phyloP scores from a whole-genome alignment of 2,113 vertebrate genomes.

The Hippocampus barbouri region DNA sequence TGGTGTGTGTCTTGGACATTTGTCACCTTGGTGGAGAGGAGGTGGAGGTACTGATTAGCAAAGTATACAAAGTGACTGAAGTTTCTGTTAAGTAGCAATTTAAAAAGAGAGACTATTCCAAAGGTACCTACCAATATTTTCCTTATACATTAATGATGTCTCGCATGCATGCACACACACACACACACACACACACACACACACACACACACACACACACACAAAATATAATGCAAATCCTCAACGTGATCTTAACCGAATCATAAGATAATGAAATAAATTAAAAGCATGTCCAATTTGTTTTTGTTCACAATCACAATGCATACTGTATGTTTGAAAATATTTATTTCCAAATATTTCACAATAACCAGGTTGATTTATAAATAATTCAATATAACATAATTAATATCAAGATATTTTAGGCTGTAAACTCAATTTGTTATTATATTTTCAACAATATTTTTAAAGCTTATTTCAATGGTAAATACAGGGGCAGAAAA shows the following conservation, averaged over 20 bases:
- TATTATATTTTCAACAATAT: conserved; percentile 69
- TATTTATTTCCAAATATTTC: conserved; percentile 69
- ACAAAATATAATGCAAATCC: not conserved
- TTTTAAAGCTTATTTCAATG: conserved; percentile 73
- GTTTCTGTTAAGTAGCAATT: conserved; percentile 22
- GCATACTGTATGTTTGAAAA: conserved; percentile 52
- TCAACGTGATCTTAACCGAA: not conserved
- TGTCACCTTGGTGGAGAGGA: conserved; percentile 80
- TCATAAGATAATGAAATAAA: not conserved
- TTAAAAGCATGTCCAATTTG: not conserved
- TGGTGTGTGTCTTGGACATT: conserved; percentile 81
- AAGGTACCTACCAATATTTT: no score
- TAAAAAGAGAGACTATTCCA: not conserved
- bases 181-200: no score
- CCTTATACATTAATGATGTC: no score
- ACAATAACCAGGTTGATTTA: conserved; percentile 66
- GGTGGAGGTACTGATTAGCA: conserved; percentile 80
- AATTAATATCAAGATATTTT: conserved; percentile 64
- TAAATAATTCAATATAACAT: conserved; percentile 64
- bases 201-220: not conserved
- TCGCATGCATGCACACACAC: no score
- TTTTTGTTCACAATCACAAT: conserved; percentile 37
- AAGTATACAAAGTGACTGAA: conserved; percentile 74
- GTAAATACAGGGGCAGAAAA: conserved; percentile 61
- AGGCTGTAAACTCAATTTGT: conserved; percentile 67